These are phyloP conservation scores for Parapristionchus giblindavisi DNA, from an alignment of 2,888 invertebrate genomes.

Conservation along the genomic window DNA sequence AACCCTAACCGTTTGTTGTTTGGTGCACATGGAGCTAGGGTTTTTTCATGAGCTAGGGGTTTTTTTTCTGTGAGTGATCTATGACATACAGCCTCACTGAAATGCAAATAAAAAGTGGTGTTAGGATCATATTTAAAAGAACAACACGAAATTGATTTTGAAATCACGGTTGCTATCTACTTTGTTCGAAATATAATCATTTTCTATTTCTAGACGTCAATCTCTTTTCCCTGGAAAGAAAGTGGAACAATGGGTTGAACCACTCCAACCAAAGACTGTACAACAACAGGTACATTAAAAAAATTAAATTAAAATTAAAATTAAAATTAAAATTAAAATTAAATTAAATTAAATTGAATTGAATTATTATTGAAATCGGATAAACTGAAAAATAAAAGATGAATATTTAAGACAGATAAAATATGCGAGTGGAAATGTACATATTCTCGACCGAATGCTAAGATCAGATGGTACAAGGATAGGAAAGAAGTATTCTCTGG, in stretches of 20 bases:
- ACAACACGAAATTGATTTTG: no score
- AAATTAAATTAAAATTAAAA: background rate
- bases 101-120: no score
- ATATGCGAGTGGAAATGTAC: slow-evolving; percentile 90
- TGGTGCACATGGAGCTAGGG: no score
- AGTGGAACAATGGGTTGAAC: slow-evolving; percentile 66
- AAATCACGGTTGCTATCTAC: no score
- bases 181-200: background rate
- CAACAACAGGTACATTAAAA: slow-evolving; percentile 59
- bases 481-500: slow-evolving; percentile 63
- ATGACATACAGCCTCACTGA: no score
- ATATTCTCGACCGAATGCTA: slow-evolving; percentile 90
- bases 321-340: background rate
- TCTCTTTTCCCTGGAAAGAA: slow-evolving; percentile 66
- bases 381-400: slow-evolving; percentile 22
- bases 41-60: no score
- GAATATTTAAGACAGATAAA: slow-evolving; percentile 81
- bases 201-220: slow-evolving; percentile 10
- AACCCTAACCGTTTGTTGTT: no score
- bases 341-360: background rate
- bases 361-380: background rate
- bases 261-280: slow-evolving; percentile 60
- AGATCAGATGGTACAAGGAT: slow-evolving; percentile 71
- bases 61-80: no score
- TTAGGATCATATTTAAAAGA: no score